Evolutionary conservation across 2,888 invertebrate genomes (phyloP).

Genomic region (Chymomyza procnemis): DNA sequence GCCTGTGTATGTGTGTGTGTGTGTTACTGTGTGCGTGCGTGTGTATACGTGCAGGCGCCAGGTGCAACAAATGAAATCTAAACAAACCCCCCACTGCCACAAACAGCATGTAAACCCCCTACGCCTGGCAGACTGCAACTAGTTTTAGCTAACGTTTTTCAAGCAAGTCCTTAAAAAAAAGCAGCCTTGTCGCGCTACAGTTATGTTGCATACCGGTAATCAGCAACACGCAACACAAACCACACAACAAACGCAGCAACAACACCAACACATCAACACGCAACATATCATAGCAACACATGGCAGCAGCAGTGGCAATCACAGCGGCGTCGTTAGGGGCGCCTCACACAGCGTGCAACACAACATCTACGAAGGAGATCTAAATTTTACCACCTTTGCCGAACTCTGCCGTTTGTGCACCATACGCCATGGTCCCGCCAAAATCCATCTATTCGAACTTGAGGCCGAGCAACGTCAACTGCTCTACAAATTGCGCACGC

Average conservation of each 20-base stretch:
- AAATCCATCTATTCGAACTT: constrained; percentile 85
- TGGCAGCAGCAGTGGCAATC: constrained; percentile 19
- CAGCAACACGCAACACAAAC: constrained; percentile 39
- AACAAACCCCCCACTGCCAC: neutral
- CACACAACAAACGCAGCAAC: constrained; percentile 35
- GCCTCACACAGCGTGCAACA: constrained; percentile 27
- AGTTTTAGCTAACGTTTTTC: neutral
- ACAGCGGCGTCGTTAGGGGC: neutral
- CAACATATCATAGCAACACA: constrained; percentile 46
- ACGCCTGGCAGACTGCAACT: neutral
- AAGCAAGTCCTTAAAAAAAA: neutral
- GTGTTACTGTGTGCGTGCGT: constrained; percentile 11
- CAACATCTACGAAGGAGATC: constrained; percentile 78
- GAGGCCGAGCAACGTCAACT: constrained; percentile 86
- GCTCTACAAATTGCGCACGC: constrained; percentile 84
- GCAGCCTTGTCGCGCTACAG: constrained; percentile 45
- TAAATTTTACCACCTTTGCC: constrained; percentile 84
- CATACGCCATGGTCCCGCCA: constrained; percentile 84
- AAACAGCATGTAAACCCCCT: constrained; percentile 18
- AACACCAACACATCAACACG: constrained; percentile 22
- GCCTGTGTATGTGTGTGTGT: constrained; percentile 14
- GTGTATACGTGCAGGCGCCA: constrained; percentile 3
- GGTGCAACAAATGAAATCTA: neutral
- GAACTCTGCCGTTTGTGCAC: constrained; percentile 86
- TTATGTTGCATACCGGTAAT: constrained; percentile 73